Conservation (phyloP, 2,888 invertebrate species). For the Tetropium fuscum region DNA sequence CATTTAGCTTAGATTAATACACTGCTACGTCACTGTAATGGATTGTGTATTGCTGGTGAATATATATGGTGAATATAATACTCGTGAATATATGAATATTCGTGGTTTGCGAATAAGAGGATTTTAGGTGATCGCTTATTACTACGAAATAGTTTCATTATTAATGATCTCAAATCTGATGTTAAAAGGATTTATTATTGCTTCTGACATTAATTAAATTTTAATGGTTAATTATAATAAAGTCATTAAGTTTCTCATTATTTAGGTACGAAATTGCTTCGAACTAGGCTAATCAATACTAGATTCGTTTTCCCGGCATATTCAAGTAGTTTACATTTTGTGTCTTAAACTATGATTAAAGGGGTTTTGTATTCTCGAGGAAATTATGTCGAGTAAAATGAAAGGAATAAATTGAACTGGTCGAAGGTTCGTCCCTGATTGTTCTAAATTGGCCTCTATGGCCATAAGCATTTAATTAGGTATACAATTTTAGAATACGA, state of each 20-base stretch:
- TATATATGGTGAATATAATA: too few relatives aligned
- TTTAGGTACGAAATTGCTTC: constrained; percentile 45
- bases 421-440: too few relatives aligned
- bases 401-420: constrained; percentile 18
- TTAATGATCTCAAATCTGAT: constrained; percentile 21
- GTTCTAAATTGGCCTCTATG: too few relatives aligned
- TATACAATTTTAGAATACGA: too few relatives aligned
- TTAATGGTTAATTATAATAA: constrained; percentile 45
- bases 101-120: constrained; percentile 41
- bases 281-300: constrained; percentile 49
- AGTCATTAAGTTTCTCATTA: constrained; percentile 50
- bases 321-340: constrained; percentile 40
- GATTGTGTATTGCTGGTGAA: too few relatives aligned
- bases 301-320: constrained; percentile 45
- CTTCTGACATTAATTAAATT: constrained; percentile 49
- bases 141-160: constrained; percentile 45
- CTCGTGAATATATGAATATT: constrained; percentile 19
- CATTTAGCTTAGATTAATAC: too few relatives aligned
- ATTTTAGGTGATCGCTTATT: constrained; percentile 48
- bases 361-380: too few relatives aligned
- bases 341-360: constrained; percentile 38
- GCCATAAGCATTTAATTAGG: too few relatives aligned
- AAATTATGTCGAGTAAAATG: constrained; percentile 35
- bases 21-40: too few relatives aligned
- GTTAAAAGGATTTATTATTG: constrained; percentile 31